Evolutionary conservation across 2,888 invertebrate species (phyloP).

Genomic region (Eremobia ochroleuca): DNA sequence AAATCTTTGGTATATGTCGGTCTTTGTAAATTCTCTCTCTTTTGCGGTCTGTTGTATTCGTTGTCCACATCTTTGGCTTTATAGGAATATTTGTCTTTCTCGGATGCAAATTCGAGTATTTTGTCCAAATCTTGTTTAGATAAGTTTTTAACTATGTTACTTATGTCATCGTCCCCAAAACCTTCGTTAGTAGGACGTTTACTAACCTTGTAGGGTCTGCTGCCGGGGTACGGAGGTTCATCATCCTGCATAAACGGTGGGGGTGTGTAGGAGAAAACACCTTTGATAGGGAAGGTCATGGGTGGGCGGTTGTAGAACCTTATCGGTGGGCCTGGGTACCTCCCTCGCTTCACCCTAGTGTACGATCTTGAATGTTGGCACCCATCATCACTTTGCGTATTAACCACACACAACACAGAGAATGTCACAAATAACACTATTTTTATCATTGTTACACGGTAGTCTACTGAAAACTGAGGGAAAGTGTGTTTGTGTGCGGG

Average conservation of each 20-base stretch:
- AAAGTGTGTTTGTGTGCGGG: constrained; percentile 72
- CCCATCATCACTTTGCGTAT: constrained; percentile 70
- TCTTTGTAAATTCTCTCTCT: constrained; percentile 52
- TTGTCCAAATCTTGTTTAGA: constrained; percentile 85
- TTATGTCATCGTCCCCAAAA: constrained; percentile 83
- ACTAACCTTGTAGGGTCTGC: constrained; percentile 81
- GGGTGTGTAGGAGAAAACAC: constrained; percentile 82
- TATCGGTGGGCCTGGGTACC: constrained; percentile 79
- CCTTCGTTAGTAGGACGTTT: constrained; percentile 78
- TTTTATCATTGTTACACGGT: constrained; percentile 59
- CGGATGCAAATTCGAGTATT: constrained; percentile 80
- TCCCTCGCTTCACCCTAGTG: constrained; percentile 81
- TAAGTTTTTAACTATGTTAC: constrained; percentile 83
- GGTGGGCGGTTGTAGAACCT: constrained; percentile 82
- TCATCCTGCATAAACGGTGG: constrained; percentile 77
- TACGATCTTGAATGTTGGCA: constrained; percentile 63
- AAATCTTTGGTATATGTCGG: constrained; percentile 41
- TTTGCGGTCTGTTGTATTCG: constrained; percentile 52
- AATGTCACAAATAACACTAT: constrained; percentile 57
- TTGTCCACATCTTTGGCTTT: constrained; percentile 59
- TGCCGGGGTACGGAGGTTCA: constrained; percentile 68
- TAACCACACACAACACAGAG: constrained; percentile 70
- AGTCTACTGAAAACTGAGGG: constrained; percentile 80
- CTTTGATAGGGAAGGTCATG: constrained; percentile 70
- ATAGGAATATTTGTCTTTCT: constrained; percentile 66